Evolutionary conservation across 2,797 vertebrate species (phyloP), one percentile per base, ranked within the genome.

Genomic region (Xyrichtys novacula): DNA sequence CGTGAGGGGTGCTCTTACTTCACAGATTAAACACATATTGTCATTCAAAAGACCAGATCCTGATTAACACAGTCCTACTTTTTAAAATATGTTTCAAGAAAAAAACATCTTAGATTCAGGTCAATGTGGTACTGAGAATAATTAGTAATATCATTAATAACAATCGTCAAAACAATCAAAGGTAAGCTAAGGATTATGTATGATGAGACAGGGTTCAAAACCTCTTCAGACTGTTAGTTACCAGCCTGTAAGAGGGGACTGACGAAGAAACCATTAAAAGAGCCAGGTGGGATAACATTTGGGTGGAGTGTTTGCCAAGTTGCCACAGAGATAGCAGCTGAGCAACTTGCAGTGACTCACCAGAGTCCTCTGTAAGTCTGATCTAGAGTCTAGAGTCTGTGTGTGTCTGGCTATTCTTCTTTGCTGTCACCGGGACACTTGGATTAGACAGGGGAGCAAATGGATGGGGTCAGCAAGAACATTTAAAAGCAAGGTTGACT

Each of bases 261-360:
- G 57, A 22, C 50, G 58, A 53, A 52, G 19, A 57, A 71, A 71
- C 7, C 58, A 32, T 80, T 49, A 75, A 73, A 75, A 28, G 39
- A 66, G 72, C 52, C 81, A 76, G 74, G 69, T 78, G 81, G 80
- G 68, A n/a, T 78, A 69, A 71, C 74, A 80, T 84, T 81, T 84
- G 76, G 80, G 25, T 53, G 65, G 17, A 54, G 48, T 38, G 43
- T 65, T 42, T 75, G 74, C 85, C 81, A 80, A 57, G 63, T 80
- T 68, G 25, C 61, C 40, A 46, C 61, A 44, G 49, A 50, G 77
- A 53, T 44, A 47, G 53, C 65, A 79, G 55, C 57, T 28, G 57
- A 81, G 50, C 3, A 25, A 64, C 60, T 60, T 78, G 73, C n/a
- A 12, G 78, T 69, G 63, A 83, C 52, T 58, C 15, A 60, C 59